phyloP scores from a whole-genome alignment of 2,797 vertebrate genomes.

The Meriones psammophilus region DNA sequence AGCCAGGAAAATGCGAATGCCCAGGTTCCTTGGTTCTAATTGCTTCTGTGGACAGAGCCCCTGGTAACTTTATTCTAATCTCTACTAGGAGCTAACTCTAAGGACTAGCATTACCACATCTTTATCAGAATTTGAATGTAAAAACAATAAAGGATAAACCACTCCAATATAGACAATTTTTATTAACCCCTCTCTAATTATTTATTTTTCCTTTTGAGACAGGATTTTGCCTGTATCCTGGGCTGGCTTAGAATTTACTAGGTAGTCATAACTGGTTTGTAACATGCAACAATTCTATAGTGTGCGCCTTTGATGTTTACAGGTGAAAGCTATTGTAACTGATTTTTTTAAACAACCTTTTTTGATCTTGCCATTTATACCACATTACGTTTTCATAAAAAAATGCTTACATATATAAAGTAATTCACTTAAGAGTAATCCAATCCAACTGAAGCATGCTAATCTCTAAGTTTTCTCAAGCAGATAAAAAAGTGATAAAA shows the following conservation, averaged over 20 bases:
- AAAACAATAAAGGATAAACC: fast-evolving
- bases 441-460: background rate
- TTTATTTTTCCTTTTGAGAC: background rate
- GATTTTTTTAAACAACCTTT: background rate
- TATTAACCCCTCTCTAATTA: background rate
- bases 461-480: background rate
- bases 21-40: background rate
- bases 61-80: too few relatives aligned
- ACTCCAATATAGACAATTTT: background rate
- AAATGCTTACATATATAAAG: background rate
- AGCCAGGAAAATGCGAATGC: background rate
- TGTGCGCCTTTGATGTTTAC: background rate
- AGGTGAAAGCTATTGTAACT: background rate
- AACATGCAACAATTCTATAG: too few relatives aligned
- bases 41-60: background rate
- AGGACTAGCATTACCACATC: fast-evolving
- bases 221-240: background rate
- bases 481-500: background rate
- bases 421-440: background rate
- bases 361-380: background rate
- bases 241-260: background rate
- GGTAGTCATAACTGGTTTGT: background rate
- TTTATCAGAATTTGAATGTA: background rate
- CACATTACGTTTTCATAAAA: background rate
- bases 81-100: background rate